phyloP scores from a whole-genome alignment of 2,113 vertebrate species.

The Mesembrinibis cayennensis region DNA sequence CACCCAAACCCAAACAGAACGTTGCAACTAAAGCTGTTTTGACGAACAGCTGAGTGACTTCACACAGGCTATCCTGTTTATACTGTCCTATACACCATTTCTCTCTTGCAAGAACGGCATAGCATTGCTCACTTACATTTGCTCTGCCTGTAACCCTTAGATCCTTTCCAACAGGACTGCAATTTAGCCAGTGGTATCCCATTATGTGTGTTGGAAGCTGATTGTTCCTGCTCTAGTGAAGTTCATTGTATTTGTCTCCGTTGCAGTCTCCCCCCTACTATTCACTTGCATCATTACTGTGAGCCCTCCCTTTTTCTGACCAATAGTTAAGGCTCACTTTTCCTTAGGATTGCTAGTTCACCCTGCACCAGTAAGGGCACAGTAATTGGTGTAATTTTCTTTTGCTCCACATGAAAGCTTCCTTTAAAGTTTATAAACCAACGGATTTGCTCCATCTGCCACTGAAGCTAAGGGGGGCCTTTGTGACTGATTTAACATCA shows the following conservation, averaged over 20 bases:
- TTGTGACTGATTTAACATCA: background rate
- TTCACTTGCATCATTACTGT: background rate
- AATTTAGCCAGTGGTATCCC: background rate
- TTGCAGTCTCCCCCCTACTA: background rate
- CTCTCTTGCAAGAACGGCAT: background rate
- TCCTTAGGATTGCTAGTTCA: background rate
- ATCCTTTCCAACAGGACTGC: background rate
- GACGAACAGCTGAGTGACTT: background rate
- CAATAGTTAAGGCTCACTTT: background rate
- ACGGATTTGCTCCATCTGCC: background rate
- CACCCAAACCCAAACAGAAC: background rate
- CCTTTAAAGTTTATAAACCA: background rate
- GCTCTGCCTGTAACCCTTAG: background rate
- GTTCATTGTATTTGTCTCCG: background rate
- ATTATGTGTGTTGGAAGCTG: rapidly evolving
- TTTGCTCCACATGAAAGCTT: background rate
- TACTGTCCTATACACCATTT: background rate
- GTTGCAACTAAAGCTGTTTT: background rate
- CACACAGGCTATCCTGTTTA: background rate
- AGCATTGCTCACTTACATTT: background rate
- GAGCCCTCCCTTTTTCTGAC: background rate
- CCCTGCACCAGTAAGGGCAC: background rate
- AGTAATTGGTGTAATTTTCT: background rate
- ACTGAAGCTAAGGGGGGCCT: background rate
- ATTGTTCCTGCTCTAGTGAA: background rate